Conservation (phyloP, 1,140 invertebrate genomes). For the Charaxes varanes region DNA sequence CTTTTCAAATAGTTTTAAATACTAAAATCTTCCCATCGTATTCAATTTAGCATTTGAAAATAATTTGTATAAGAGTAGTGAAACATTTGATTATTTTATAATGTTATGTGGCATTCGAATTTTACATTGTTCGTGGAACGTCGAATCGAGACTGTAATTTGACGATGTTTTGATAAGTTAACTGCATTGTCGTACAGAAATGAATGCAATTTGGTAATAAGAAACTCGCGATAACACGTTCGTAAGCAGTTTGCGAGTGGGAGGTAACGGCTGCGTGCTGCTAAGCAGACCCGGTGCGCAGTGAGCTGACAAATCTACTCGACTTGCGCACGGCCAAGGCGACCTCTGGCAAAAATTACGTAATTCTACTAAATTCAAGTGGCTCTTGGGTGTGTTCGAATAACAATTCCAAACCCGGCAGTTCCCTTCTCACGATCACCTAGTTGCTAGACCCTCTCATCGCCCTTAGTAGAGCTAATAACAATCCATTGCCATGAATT, state of each 20-base stretch:
- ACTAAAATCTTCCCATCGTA: too few relatives aligned
- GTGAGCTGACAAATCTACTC: conserved; percentile 60
- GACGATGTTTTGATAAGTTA: conserved; percentile 34
- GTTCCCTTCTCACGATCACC: conserved; percentile 26
- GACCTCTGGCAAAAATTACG: conserved; percentile 69
- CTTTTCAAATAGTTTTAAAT: too few relatives aligned
- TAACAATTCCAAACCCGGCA: conserved; percentile 41
- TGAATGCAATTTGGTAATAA: conserved; percentile 59
- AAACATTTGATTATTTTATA: too few relatives aligned
- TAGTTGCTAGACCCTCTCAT: conserved; percentile 41
- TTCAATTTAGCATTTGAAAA: too few relatives aligned
- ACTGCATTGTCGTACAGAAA: conserved; percentile 38
- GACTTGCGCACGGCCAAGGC: conserved; percentile 67
- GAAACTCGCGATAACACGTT: conserved; percentile 59
- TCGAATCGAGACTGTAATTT: conserved; percentile 33
- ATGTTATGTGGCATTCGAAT: too few relatives aligned
- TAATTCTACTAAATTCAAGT: conserved; percentile 63
- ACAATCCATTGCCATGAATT: conserved; percentile 53
- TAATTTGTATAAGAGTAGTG: too few relatives aligned
- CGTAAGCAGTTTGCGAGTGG: conserved; percentile 44
- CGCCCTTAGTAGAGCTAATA: conserved; percentile 33
- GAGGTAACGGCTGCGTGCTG: conserved; percentile 54
- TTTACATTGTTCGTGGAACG: conserved; percentile 6
- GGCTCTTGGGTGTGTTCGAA: conserved; percentile 63
- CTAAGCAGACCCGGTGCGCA: conserved; percentile 56